Conservation (phyloP, 2,797 vertebrate species). For the Lagodon rhomboides region DNA sequence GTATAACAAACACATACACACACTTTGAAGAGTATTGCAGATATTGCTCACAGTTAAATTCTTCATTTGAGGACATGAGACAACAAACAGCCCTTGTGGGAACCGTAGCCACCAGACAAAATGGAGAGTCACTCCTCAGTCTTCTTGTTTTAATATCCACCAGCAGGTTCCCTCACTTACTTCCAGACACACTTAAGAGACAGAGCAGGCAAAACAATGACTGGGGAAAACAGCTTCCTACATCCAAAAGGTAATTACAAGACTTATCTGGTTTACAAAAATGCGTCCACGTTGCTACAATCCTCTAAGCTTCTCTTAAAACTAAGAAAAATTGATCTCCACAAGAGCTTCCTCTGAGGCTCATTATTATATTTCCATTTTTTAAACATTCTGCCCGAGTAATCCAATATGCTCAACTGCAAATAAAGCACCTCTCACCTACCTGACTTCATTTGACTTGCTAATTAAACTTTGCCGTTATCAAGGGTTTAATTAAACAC, state of each 20-base stretch:
- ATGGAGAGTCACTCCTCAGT: neutral
- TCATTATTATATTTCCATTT: constrained; percentile 39
- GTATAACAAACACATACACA: neutral
- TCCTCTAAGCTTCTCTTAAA: constrained; percentile 4
- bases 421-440: constrained; percentile 58
- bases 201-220: constrained; percentile 11
- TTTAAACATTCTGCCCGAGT: constrained; percentile 46
- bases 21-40: constrained; percentile 7
- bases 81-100: constrained; percentile 11
- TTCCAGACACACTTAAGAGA: neutral
- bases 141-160: constrained; percentile 14
- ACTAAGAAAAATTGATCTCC: neutral
- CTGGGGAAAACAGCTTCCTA: constrained; percentile 14
- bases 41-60: constrained; percentile 1
- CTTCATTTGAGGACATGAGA: constrained; percentile 6
- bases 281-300: constrained; percentile 18
- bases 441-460: constrained; percentile 68
- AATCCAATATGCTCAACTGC: constrained; percentile 40
- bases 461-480: constrained; percentile 72
- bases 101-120: neutral
- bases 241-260: constrained; percentile 49
- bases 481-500: constrained; percentile 72
- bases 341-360: constrained; percentile 27
- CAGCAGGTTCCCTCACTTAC: neutral
- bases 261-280: constrained; percentile 7